Percentiles rank a stretch among this genome's conserved stretches.
These are phyloP conservation scores for Periophthalmodon schlosseri DNA, from an alignment of 2,113 vertebrate species.

Conservation along the genomic window DNA sequence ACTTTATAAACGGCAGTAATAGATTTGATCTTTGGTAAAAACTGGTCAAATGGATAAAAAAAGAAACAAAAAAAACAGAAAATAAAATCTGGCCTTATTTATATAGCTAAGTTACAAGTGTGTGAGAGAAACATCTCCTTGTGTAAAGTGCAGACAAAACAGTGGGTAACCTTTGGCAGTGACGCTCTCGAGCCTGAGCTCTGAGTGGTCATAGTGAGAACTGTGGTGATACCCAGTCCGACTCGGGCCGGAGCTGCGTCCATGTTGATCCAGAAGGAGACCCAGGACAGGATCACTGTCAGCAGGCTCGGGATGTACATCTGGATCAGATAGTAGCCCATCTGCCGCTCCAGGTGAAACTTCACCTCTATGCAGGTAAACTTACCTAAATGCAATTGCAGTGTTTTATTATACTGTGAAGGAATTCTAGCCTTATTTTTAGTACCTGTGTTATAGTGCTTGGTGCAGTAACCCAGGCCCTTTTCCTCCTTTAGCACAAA, in stretches of 20 bases:
- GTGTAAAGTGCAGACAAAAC: neutral
- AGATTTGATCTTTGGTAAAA: neutral
- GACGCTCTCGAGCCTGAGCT: slow-evolving; percentile 92
- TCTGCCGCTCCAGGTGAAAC: slow-evolving; percentile 94
- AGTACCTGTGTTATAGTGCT: slow-evolving; percentile 94
- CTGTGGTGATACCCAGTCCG: slow-evolving; percentile 92
- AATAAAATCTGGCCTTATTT: neutral
- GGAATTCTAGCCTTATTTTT: neutral
- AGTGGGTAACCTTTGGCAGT: slow-evolving; percentile 86
- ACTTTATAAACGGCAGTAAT: neutral
- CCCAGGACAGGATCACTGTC: slow-evolving; percentile 95
- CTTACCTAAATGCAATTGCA: slow-evolving; percentile 78
- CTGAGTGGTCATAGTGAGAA: slow-evolving; percentile 97
- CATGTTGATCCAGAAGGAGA: slow-evolving; percentile 98
- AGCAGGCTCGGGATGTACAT: slow-evolving; percentile 96
- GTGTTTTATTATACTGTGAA: neutral
- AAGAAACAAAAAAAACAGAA: too few relatives aligned
- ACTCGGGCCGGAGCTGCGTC: slow-evolving; percentile 90
- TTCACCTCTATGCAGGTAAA: slow-evolving; percentile 97
- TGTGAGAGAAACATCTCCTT: neutral
- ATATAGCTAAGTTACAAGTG: neutral
- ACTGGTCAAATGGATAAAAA: neutral
- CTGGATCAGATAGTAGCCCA: slow-evolving; percentile 98
- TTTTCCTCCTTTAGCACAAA: slow-evolving; percentile 92
- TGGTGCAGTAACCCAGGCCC: slow-evolving; percentile 93